These are phyloP conservation scores for Dunckerocampus dactyliophorus DNA, from an alignment of 2,113 vertebrate species.

Conservation along the genomic window DNA sequence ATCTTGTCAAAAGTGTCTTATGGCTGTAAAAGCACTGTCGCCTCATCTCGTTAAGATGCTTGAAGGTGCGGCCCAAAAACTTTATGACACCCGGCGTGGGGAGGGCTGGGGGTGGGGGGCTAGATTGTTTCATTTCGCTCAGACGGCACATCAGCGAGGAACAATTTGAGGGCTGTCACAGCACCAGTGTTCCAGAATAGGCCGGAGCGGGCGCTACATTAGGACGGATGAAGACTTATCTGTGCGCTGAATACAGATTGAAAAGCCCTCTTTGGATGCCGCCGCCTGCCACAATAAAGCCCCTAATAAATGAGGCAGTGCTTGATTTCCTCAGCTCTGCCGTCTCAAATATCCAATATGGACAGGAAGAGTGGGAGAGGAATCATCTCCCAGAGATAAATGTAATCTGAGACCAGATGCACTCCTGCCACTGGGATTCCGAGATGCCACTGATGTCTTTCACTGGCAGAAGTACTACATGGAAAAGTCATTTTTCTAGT, in stretches of 20 bases:
- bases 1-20: too few relatives aligned
- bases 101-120: constrained; percentile 27
- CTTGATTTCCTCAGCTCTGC: constrained; percentile 59
- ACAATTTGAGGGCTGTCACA: constrained; percentile 59
- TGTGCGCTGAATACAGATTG: constrained; percentile 52
- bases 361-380: constrained; percentile 54
- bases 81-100: constrained; percentile 48
- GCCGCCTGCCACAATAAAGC: constrained; percentile 60
- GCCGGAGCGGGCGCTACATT: constrained; percentile 50
- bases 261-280: constrained; percentile 39
- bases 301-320: constrained; percentile 62
- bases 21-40: too few relatives aligned
- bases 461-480: constrained; percentile 51
- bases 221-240: constrained; percentile 58
- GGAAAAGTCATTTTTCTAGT: constrained; percentile 27
- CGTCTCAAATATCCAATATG: constrained; percentile 63
- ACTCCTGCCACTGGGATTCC: constrained; percentile 10
- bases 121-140: constrained; percentile 57
- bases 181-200: constrained; percentile 45
- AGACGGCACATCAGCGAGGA: constrained; percentile 46
- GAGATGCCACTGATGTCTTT: constrained; percentile 26
- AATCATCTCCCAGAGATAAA: constrained; percentile 61
- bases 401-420: constrained; percentile 52
- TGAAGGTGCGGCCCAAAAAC: constrained; percentile 28
- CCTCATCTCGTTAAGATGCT: too few relatives aligned